Evolutionary conservation across 2,888 invertebrate genomes (phyloP).

Genomic region (Cyrtodaria siliqua): DNA sequence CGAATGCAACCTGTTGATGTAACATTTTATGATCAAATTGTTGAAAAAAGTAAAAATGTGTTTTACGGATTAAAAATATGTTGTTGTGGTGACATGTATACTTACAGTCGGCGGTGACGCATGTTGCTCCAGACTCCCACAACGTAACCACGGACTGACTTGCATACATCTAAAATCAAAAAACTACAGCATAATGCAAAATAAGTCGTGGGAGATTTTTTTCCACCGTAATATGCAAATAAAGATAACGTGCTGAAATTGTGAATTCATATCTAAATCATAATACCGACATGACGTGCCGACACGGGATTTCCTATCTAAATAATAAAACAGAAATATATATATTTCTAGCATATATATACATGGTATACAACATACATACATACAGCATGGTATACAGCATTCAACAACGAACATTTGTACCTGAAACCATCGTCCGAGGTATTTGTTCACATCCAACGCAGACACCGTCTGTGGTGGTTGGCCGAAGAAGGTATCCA

Average conservation of each 20-base stretch:
- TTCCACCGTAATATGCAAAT: not conserved
- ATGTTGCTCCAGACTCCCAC: constrained; percentile 67
- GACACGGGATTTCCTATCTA: too few species aligned
- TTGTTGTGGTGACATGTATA: too few species aligned
- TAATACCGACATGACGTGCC: too few species aligned
- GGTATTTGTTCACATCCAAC: constrained; percentile 68
- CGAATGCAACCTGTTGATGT: not conserved
- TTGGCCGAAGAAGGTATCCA: constrained; percentile 58
- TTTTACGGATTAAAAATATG: too few species aligned
- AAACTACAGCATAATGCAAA: not conserved
- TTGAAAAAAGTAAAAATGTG: too few species aligned
- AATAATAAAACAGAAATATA: too few species aligned
- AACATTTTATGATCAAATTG: too few species aligned
- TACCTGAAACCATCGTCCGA: constrained; percentile 74
- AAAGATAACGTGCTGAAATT: too few species aligned
- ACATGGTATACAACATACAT: too few species aligned
- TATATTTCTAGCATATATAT: too few species aligned
- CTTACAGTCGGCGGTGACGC: constrained; percentile 74
- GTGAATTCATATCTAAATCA: too few species aligned
- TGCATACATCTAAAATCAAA: constrained; percentile 62
- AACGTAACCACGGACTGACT: constrained; percentile 67
- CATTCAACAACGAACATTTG: not conserved
- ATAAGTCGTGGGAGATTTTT: too few species aligned
- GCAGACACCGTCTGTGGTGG: constrained; percentile 54
- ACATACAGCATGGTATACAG: not conserved